Base-by-base conservation (phyloP, 2,797 vertebrate species). In the Gadopsis marmoratus region DNA sequence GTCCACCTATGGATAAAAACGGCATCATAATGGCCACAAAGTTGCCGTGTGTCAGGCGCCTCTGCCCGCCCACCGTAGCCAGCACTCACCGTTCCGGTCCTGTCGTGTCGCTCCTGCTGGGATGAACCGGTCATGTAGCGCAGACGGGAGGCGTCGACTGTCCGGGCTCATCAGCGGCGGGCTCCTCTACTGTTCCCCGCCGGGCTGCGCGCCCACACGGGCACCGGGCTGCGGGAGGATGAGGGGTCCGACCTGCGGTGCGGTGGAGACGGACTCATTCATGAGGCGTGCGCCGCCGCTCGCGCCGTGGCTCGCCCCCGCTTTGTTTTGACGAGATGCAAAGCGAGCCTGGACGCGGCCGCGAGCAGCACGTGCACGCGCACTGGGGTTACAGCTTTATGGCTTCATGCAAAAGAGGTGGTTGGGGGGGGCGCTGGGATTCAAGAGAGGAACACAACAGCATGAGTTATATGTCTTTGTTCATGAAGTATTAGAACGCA, bases 291-390 rank as follows among this genome's bases (percentile, higher is more conserved):
- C 90, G 75, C 76, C 63, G 68, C 70, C 64, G 69, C 77, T 73
- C 68, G 45, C 83, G 71, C 82, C 68, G 60, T 17, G 60, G 92
- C 92, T 86, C 93, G 93, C 87, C 87, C 90, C 92, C 90, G 91
- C 92, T 92, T 93, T 94, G 94, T 95, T 94, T 94, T 94, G 94
- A 94, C 90, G 87, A 93, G 91, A 92, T 89, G 89, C 91, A 86
- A 89, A 85, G 70, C 65, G 23, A 88, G 89, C 88, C 90, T 86
- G 84, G 47, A 74, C 77, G 83, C 85, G 85, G 75, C 16, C 78
- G 23, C 65, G 83, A 87, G 77, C 78, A 0, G 4, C 67, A 41
- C 88, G 82, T 68, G 91, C 21, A 70, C 88, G 92, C 90, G 92
- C 90, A n/a, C 6, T 14, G 63, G 71, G 74, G 71, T 79, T 72